These are phyloP conservation scores for Habroteleia sp. DNA, from an alignment of 2,888 invertebrate genomes.

Conservation along the genomic window DNA sequence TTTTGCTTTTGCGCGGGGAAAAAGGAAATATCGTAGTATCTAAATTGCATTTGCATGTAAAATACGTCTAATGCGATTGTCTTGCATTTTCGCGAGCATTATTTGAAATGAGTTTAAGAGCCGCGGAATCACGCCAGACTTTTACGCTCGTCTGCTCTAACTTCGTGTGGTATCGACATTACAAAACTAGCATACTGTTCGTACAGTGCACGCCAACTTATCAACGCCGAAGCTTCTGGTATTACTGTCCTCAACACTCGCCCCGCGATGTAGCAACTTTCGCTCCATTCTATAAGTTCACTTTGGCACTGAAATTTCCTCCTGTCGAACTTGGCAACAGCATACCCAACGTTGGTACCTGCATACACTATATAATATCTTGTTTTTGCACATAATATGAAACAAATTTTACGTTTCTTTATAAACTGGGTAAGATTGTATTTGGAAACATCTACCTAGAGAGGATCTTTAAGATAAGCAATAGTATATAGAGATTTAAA, in stretches of 20 bases:
- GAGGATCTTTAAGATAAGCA: too few species aligned
- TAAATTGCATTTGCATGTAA: slow-evolving; percentile 25
- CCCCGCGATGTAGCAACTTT: slow-evolving; percentile 58
- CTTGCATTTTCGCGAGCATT: slow-evolving; percentile 20
- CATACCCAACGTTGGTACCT: slow-evolving; percentile 28
- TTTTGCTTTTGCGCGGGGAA: slow-evolving; percentile 1
- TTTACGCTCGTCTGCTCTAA: slow-evolving; percentile 44
- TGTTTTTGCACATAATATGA: slow-evolving; percentile 36
- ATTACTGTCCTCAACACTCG: slow-evolving; percentile 56
- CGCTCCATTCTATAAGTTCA: slow-evolving; percentile 57
- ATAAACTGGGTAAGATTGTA: slow-evolving; percentile 17
- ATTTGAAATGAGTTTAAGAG: slow-evolving; percentile 36
- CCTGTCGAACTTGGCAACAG: slow-evolving; percentile 54
- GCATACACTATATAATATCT: slow-evolving; percentile 30
- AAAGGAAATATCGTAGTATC: slow-evolving; percentile 13
- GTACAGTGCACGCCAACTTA: slow-evolving; percentile 55
- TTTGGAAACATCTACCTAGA: too few species aligned
- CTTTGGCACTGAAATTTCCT: slow-evolving; percentile 52
- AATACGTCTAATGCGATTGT: slow-evolving; percentile 22
- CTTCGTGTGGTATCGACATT: slow-evolving; percentile 57
- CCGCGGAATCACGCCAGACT: slow-evolving; percentile 28
- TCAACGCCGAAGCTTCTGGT: slow-evolving; percentile 48
- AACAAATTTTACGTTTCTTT: slow-evolving; percentile 47
- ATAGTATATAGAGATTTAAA: too few species aligned
- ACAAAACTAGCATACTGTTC: slow-evolving; percentile 56